Evolutionary conservation across 2,113 vertebrate species (phyloP), one percentile per base, ranked within the genome.

Genomic region (Syngnathoides biaculeatus): DNA sequence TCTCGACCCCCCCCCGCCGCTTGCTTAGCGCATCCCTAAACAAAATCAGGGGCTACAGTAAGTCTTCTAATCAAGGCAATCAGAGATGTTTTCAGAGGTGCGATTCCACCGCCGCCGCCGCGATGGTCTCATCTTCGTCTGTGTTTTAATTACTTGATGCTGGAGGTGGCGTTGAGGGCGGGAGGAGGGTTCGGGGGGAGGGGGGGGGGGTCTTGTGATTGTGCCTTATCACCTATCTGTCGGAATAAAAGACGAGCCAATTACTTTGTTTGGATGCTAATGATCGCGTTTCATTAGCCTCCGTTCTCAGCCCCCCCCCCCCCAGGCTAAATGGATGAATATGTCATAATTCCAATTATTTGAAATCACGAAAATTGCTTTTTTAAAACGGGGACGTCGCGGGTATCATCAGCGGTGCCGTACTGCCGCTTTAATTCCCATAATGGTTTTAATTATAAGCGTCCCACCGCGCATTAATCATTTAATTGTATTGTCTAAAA

Each of bases 221-320:
- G 95, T 97, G 95, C 95, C 94, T 96, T 98, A 95, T 95, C 95
- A 96, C 95, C 96, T 95, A 97, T 96, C 90, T 89, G 90, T 87
- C 92, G 58, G 35, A 62, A 62, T 90, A 96, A 95, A 97, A 95
- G 95, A 94, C 96, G 94, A 95, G 92, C 95, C 97, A 98, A 98
- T 98, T 98, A 98, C 95, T 96, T 98, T 98, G 96, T 98, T 98
- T 98, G 96, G 96, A 96, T 98, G 96, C 95, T 96, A 98, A 98
- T 98, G 96, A 98, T 97, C 97, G 95, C 94, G 94, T 97, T 98
- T 98, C 95, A 98, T 98, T 98, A 97, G 95, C 95, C 92, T 95
- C 92, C 94, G 93, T 95, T 96, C 96, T 98, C 93, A 95, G 96
- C 3, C 30, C 30, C 30, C 30, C 95, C 93, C 94, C 95, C 95